phyloP scores from a whole-genome alignment of 1,140 invertebrate species.

The Calephelis nemesis region DNA sequence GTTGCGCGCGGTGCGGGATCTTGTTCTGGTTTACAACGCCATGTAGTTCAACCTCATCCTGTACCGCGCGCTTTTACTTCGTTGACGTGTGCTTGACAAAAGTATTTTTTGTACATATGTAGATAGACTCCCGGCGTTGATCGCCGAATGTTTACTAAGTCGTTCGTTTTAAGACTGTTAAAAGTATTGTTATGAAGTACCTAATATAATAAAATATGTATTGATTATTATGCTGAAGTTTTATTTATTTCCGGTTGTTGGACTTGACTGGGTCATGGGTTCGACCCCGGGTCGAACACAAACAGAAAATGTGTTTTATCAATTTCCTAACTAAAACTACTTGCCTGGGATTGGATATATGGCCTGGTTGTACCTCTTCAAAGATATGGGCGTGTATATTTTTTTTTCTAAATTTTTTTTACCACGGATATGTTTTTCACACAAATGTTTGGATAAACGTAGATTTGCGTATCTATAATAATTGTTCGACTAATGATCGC shows the following conservation, averaged over 20 bases:
- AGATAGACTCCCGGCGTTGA: constrained; percentile 62
- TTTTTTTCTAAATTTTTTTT: constrained; percentile 5
- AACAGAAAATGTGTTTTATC: too few species aligned
- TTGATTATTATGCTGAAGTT: constrained; percentile 51
- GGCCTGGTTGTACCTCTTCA: too few species aligned
- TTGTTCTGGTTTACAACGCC: constrained; percentile 47
- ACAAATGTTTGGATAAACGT: too few species aligned
- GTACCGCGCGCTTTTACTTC: constrained; percentile 59
- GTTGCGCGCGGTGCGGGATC: constrained; percentile 62
- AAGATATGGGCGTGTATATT: not conserved
- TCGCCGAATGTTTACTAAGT: constrained; percentile 63
- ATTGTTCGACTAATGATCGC: too few species aligned
- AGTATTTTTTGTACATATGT: constrained; percentile 61
- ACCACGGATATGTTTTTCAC: not conserved
- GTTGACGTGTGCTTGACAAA: constrained; percentile 61
- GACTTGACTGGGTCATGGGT: not conserved
- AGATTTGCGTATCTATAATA: too few species aligned
- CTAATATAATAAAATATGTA: constrained; percentile 74
- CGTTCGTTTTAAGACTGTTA: constrained; percentile 77
- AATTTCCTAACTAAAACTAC: too few species aligned
- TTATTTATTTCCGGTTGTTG: not conserved
- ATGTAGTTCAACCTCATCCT: constrained; percentile 53
- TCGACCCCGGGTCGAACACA: too few species aligned
- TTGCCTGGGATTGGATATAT: too few species aligned
- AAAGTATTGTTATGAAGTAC: constrained; percentile 76